Conservation (phyloP, 2,888 invertebrate species). For the Caenorhabditis sp. region DNA sequence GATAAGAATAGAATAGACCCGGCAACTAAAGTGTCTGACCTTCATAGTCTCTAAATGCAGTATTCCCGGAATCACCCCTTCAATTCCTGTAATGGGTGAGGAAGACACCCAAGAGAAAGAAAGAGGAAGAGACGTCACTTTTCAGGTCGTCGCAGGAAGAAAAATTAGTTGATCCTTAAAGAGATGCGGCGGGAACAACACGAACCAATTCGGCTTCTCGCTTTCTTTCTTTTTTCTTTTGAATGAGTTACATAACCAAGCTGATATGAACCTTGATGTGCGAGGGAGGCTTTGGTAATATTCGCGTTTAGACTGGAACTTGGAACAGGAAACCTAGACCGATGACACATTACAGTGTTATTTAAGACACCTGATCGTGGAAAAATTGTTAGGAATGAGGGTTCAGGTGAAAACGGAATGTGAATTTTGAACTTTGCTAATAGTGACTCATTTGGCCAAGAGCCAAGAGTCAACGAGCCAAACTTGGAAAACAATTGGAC, state of each 20-base stretch:
- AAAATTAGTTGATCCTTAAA: constrained; percentile 38
- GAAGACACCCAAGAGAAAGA: too few species aligned
- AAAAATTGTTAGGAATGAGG: neutral
- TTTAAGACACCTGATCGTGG: neutral
- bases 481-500: constrained; percentile 11
- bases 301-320: too few species aligned
- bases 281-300: too few species aligned
- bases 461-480: constrained; percentile 5
- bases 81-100: constrained; percentile 20
- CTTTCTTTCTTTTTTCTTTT: neutral
- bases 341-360: too few species aligned
- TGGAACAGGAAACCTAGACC: too few species aligned
- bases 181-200: constrained; percentile 3
- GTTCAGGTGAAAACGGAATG: neutral
- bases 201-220: neutral
- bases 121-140: constrained; percentile 29
- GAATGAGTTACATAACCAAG: too few species aligned
- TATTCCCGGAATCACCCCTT: constrained; percentile 13
- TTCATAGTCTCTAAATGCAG: neutral
- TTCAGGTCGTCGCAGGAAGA: constrained; percentile 13
- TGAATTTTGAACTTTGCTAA: neutral
- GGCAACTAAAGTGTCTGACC: constrained; percentile 2
- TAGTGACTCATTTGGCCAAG: neutral
- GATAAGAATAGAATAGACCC: constrained; percentile 3
- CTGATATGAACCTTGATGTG: too few species aligned